Base-by-base conservation (phyloP, 2,113 vertebrate species). In the Tyto alba region DNA sequence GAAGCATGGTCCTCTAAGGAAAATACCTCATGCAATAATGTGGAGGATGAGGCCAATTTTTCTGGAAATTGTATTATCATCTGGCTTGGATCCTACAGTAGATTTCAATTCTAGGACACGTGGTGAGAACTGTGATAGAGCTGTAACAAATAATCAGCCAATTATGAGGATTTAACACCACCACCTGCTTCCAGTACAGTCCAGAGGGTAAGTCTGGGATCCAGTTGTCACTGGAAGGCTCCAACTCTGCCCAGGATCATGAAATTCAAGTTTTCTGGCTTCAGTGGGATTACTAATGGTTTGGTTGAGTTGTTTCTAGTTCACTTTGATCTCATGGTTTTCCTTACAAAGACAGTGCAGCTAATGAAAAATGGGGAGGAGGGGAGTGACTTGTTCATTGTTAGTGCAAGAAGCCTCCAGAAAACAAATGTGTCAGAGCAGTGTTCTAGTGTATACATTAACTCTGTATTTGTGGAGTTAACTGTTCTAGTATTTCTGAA, bases 371-470 rank as follows among this genome's bases (percentile, higher is more conserved):
- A 78, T 18, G 29, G 16, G 32, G 20, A 56, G 23, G 36, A 50
- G 32, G 4, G 36, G 55, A 67, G 32, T 17, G 53, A 40, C 32
- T 55, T 38, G 57, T 57, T 18, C 10, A 13, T 41, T 83, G 18
- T 32, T 62, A 50, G 30, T 16, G 15, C 20, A 38, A 34, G 36
- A 63, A 56, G 30, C 32, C 34, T 62, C 12, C 3, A 22, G n/a
- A 55, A 71, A 22, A 3, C 19, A 29, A 13, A n/a, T 7, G 21
- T 16, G 25, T 27, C 20, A 23, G 34, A 73, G 20, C 0, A 0
- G 10, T 73, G 66, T 13, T 68, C 6, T 45, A 6, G 8, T 40
- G 16, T 20, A 6, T 38, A 2, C 7, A 1, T 47, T 32, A 71
- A 25, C 32, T 62, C n/a, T 43, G 27, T 60, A 10, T 57, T 40